phyloP scores from a whole-genome alignment of 2,888 invertebrate genomes.

The Melangyna quadrimaculata region DNA sequence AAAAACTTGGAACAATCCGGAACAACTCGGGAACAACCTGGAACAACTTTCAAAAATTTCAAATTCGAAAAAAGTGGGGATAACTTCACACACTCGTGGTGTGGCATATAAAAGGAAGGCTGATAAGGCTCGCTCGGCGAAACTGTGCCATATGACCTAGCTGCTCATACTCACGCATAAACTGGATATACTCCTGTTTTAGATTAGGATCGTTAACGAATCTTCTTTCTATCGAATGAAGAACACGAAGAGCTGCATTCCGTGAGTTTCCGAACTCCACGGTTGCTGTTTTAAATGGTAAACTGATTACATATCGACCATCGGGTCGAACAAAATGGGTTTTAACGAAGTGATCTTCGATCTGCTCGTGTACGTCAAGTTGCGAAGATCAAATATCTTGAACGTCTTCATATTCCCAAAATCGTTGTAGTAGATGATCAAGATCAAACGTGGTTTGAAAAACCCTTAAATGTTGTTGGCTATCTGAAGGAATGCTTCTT shows the following conservation, averaged over 20 bases:
- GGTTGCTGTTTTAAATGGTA: not conserved
- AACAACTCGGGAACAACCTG: too few relatives aligned
- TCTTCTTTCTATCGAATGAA: not conserved
- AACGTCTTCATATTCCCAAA: constrained; percentile 12
- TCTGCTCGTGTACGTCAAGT: not conserved
- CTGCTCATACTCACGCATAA: too few relatives aligned
- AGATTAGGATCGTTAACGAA: not conserved
- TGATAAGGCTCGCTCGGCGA: too few relatives aligned
- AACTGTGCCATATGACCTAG: too few relatives aligned
- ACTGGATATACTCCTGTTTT: not conserved
- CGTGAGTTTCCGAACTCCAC: not conserved
- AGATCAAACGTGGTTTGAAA: not conserved
- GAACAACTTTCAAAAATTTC: too few relatives aligned
- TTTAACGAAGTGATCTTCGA: not conserved
- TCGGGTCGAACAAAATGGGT: not conserved
- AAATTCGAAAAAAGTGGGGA: too few relatives aligned
- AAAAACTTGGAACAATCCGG: too few relatives aligned
- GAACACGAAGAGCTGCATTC: not conserved
- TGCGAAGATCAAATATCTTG: not conserved
- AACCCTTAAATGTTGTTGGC: not conserved
- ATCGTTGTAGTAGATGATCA: not conserved
- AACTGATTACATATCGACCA: not conserved
- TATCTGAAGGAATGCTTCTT: constrained; percentile 2
- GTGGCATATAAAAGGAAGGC: too few relatives aligned
- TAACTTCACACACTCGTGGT: too few relatives aligned